Evolutionary conservation across 2,113 vertebrate genomes (phyloP), one percentile per base, ranked within the genome.

Genomic region (Bufo bufo): DNA sequence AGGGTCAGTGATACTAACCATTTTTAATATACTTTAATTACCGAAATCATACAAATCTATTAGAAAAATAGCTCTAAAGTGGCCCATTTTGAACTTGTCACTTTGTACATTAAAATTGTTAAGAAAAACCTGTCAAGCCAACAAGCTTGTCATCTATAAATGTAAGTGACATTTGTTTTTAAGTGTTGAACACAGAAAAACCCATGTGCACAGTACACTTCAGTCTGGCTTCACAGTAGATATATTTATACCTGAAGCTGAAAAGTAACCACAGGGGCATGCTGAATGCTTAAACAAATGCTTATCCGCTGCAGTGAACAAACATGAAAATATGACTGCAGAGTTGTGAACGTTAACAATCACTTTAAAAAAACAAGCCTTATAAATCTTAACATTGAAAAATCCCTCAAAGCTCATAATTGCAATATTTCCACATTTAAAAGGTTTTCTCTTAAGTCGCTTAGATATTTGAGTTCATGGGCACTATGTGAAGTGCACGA

Each of bases 401-500:
- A 77, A 59, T 63, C 50, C 58, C 58, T 80, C n/a, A 66, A 86
- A 80, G 75, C 77, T 56, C 23, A 19, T 54, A 87, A 87, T 58
- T 14, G 43, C 61, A 87, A 80, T 87, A 80, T 87, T 52, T 81
- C 50, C 77, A 13, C 61, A 71, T 71, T 87, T 49, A 77, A 47
- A 43, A 20, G 16, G n/a, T 65, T 87, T 87, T 81, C 1, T 69
- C 16, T 66, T 13, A 77, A 88, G 81, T 66, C 58, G 5, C 17
- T 83, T 20, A 88, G 19, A 85, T 87, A 49, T 75, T 50, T 91
- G 91, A 69, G 77, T 88, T 54, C 87, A 87, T 90, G 87, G 82
- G 89, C 84, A 86, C 92, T 80, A 90, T 77, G 91, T 90, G 52
- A 61, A 82, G 74, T 17, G 90, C 19, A 66, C 58, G 84, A 75